Conservation (phyloP, 2,113 vertebrate genomes). For the Percina caprodes region DNA sequence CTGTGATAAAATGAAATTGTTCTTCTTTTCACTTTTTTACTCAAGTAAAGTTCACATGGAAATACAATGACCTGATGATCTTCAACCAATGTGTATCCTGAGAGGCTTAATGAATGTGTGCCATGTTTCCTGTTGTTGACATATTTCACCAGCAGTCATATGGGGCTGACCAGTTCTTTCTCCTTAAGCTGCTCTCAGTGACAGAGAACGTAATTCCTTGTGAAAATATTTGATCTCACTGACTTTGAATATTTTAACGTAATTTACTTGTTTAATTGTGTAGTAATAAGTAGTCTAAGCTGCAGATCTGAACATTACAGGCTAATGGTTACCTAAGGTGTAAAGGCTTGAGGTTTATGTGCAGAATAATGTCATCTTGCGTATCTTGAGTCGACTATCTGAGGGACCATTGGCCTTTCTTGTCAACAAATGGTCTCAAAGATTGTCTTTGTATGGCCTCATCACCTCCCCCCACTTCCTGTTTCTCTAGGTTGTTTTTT, state of each 20-base stretch:
- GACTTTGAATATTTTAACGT: not conserved
- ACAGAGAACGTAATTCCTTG: not conserved
- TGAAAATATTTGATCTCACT: not conserved
- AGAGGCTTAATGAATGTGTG: constrained; percentile 25
- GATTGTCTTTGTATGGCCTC: constrained; percentile 5
- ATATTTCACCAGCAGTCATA: constrained; percentile 12
- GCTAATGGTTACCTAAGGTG: not conserved
- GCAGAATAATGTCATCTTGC: not conserved
- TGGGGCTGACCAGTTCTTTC: not conserved
- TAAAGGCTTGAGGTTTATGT: not conserved
- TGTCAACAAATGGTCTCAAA: constrained; percentile 21
- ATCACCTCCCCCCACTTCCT: constrained; percentile 14
- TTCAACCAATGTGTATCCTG: constrained; percentile 18
- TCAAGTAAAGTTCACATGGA: constrained; percentile 5
- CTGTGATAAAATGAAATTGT: not conserved
- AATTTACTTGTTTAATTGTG: not conserved
- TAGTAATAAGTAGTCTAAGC: not conserved
- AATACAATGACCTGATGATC: not conserved
- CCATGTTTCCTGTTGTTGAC: constrained; percentile 49
- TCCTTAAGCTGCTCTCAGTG: not conserved
- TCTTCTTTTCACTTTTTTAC: constrained; percentile 8
- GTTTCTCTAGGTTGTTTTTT: constrained; percentile 15
- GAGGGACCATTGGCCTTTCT: not conserved
- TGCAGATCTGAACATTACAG: not conserved
- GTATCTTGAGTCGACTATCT: not conserved